phyloP scores from a whole-genome alignment of 2,797 vertebrate species.

The Poeciliopsis turneri region DNA sequence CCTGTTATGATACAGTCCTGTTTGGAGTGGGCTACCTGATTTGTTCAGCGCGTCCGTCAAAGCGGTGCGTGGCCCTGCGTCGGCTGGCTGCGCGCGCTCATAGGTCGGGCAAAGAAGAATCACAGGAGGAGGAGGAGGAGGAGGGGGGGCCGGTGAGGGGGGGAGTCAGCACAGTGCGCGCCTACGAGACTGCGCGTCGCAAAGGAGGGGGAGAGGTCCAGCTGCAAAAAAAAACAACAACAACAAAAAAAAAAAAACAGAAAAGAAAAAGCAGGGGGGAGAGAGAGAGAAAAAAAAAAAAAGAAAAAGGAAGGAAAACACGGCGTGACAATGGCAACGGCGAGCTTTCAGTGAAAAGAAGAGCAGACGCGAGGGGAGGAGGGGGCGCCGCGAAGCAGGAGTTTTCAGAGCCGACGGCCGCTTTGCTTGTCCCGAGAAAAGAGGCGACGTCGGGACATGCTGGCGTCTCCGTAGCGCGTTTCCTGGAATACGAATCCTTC shows the following conservation, averaged over 20 bases:
- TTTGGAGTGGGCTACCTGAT: conserved; percentile 76
- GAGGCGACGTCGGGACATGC: conserved; percentile 65
- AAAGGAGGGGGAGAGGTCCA: conserved; percentile 78
- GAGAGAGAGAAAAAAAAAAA: too few species aligned
- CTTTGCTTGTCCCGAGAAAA: conserved; percentile 57
- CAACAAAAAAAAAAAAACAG: conserved; percentile 3
- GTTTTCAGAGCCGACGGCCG: conserved; percentile 54
- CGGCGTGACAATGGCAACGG: conserved; percentile 81
- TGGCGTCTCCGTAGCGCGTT: conserved; percentile 65
- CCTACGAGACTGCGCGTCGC: conserved; percentile 77
- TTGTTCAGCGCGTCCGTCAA: conserved; percentile 77
- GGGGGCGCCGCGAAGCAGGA: conserved; percentile 63
- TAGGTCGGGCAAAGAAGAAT: conserved; percentile 82
- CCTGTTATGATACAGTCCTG: conserved; percentile 77
- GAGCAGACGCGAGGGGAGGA: conserved; percentile 50
- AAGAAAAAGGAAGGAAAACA: conserved; percentile 42
- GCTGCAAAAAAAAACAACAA: conserved; percentile 69
- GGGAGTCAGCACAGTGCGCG: conserved; percentile 71
- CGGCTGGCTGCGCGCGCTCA: conserved; percentile 84
- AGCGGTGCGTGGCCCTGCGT: conserved; percentile 77
- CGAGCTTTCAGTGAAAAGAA: conserved; percentile 71
- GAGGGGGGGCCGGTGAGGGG: conserved; percentile 11
- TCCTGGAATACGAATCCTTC: conserved; percentile 79
- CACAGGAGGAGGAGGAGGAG: conserved; percentile 14
- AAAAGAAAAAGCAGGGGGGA: neutral